Evolutionary conservation across 2,888 invertebrate species (phyloP).

Genomic region (Acanthosoma haemorrhoidale): DNA sequence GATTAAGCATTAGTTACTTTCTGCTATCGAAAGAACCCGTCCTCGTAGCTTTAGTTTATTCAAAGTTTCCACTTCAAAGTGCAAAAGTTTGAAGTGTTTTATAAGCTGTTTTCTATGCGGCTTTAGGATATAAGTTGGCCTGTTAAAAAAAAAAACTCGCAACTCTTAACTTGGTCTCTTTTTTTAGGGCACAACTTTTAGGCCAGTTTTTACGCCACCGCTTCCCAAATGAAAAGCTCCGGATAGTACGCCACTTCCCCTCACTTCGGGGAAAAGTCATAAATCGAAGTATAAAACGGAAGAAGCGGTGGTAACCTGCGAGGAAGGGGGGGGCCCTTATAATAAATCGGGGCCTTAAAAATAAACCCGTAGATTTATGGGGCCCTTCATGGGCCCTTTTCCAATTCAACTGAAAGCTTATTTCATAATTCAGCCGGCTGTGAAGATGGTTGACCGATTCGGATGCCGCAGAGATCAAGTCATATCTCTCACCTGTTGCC

Average conservation of each 20-base stretch:
- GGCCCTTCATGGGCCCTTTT: not conserved
- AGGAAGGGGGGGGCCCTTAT: constrained; percentile 14
- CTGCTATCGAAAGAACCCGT: no score
- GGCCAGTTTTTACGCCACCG: not conserved
- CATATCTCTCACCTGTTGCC: not conserved
- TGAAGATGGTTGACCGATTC: constrained; percentile 2
- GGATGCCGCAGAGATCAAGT: not conserved
- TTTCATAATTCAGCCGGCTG: constrained; percentile 21
- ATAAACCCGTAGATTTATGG: constrained; percentile 17
- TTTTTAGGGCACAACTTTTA: not conserved
- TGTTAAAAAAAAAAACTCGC: no score
- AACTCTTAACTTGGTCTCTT: no score
- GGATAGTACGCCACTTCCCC: not conserved
- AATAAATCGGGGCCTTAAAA: constrained; percentile 24
- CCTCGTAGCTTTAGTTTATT: no score
- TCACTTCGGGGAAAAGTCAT: not conserved
- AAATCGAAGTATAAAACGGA: constrained; percentile 10
- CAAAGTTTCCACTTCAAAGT: no score
- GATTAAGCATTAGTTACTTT: no score
- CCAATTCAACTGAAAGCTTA: constrained; percentile 24
- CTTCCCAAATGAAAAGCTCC: constrained; percentile 9
- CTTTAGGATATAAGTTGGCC: no score
- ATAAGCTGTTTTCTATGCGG: no score
- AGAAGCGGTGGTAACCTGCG: not conserved
- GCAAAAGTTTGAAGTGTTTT: no score